Conservation (phyloP, 1,140 invertebrate species). For the Diuraphis noxia region DNA sequence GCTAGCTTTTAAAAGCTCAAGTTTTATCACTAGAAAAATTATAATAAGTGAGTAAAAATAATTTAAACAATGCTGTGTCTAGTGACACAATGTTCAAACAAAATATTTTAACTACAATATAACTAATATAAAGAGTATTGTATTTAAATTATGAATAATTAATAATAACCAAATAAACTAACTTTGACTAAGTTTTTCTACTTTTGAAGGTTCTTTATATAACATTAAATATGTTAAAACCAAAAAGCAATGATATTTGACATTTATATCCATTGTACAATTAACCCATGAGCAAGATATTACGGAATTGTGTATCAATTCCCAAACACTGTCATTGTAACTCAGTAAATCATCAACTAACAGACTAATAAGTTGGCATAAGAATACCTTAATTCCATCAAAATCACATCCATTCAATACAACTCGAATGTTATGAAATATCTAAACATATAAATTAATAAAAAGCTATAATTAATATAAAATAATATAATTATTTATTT, state of each 20-base stretch:
- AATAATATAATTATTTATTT: not conserved
- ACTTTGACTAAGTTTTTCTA: constrained; percentile 48
- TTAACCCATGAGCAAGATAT: constrained; percentile 34
- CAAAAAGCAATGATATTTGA: constrained; percentile 45
- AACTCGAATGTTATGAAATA: constrained; percentile 19
- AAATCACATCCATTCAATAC: constrained; percentile 11
- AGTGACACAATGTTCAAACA: not conserved
- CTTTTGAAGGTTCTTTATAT: constrained; percentile 20
- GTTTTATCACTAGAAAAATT: constrained; percentile 12
- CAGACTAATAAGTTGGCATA: constrained; percentile 32
- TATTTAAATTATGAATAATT: not conserved
- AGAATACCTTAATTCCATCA: constrained; percentile 39
- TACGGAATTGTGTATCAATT: constrained; percentile 25
- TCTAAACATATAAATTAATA: not conserved
- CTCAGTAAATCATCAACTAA: constrained; percentile 21
- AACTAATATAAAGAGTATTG: not conserved
- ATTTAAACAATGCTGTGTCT: not conserved
- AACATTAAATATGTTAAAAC: constrained; percentile 43
- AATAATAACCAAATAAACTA: not conserved
- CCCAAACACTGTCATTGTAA: constrained; percentile 15
- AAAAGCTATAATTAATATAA: not conserved
- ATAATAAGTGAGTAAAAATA: not conserved
- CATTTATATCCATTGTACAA: constrained; percentile 47
- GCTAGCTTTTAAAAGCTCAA: constrained; percentile 40
- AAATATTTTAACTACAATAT: not conserved